Conservation (phyloP, 2,797 vertebrate genomes). For the Hyperoplus lanceolatus region DNA sequence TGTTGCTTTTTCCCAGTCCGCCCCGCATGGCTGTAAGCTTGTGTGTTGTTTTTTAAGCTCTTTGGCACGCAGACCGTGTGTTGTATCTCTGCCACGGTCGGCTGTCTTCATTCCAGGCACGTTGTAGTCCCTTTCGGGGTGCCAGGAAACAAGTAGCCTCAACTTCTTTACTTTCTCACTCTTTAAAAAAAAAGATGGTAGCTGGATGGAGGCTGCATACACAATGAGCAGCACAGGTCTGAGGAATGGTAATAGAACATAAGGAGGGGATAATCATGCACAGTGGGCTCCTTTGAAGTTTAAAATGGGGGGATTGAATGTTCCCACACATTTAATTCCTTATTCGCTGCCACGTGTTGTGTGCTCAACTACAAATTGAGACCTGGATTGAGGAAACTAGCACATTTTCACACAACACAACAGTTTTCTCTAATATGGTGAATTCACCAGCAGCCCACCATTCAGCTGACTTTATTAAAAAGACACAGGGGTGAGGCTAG, state of each 20-base stretch:
- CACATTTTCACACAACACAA: constrained; percentile 36
- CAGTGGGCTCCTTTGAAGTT: constrained; percentile 26
- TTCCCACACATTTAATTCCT: constrained; percentile 20
- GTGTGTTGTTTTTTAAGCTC: constrained; percentile 70
- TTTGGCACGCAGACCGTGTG: constrained; percentile 67
- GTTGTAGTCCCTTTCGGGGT: constrained; percentile 50
- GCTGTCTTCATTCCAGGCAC: constrained; percentile 73
- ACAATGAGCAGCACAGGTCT: constrained; percentile 44
- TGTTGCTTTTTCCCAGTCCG: constrained; percentile 33
- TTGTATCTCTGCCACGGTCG: constrained; percentile 75
- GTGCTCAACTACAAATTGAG: constrained; percentile 6
- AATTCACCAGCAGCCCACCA: constrained; percentile 30
- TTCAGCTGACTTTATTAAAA: constrained; percentile 36
- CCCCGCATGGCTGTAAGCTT: constrained; percentile 51
- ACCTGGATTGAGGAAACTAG: background rate
- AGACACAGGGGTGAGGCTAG: constrained; percentile 22
- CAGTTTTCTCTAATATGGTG: constrained; percentile 43
- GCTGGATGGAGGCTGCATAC: constrained; percentile 61
- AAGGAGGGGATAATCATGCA: background rate
- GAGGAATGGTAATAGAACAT: constrained; percentile 38
- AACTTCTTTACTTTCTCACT: constrained; percentile 1
- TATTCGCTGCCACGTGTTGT: background rate
- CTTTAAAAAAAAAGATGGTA: constrained; percentile 20
- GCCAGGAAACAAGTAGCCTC: constrained; percentile 60
- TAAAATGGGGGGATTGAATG: constrained; percentile 12